These are phyloP conservation scores for Mythimna loreyi DNA, from an alignment of 2,888 invertebrate genomes.

Conservation along the genomic window DNA sequence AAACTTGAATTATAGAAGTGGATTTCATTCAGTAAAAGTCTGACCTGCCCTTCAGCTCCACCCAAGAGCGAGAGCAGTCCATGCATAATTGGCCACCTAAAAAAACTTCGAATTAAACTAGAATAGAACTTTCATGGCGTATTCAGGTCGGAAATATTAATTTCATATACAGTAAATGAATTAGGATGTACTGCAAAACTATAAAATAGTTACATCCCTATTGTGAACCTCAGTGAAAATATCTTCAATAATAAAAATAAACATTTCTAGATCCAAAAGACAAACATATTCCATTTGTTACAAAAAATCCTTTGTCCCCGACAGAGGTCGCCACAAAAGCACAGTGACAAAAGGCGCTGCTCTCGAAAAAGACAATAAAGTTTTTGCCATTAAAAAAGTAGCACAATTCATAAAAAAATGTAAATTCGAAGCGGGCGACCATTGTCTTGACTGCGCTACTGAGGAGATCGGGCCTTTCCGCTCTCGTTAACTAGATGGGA, in stretches of 20 bases:
- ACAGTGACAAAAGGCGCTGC: slow-evolving; percentile 53
- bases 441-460: slow-evolving; percentile 59
- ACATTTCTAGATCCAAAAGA: slow-evolving; percentile 11
- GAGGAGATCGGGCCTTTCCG: slow-evolving; percentile 61
- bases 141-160: too few relatives aligned
- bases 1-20: too few relatives aligned
- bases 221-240: background rate
- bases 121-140: too few relatives aligned
- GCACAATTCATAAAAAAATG: slow-evolving; percentile 68
- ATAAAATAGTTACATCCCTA: background rate
- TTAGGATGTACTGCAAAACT: too few relatives aligned
- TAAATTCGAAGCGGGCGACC: slow-evolving; percentile 58
- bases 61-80: too few relatives aligned
- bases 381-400: slow-evolving; percentile 70
- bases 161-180: too few relatives aligned
- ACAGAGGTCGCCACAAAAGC: slow-evolving; percentile 59
- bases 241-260: slow-evolving; percentile 1
- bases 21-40: too few relatives aligned
- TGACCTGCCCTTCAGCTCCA: too few relatives aligned
- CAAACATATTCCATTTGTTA: slow-evolving; percentile 61
- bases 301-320: slow-evolving; percentile 45
- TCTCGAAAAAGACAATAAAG: slow-evolving; percentile 73
- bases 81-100: too few relatives aligned
- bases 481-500: slow-evolving; percentile 56
- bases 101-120: too few relatives aligned